Evolutionary conservation across 2,113 vertebrate genomes (phyloP).

Genomic region (Sorex fumeus): DNA sequence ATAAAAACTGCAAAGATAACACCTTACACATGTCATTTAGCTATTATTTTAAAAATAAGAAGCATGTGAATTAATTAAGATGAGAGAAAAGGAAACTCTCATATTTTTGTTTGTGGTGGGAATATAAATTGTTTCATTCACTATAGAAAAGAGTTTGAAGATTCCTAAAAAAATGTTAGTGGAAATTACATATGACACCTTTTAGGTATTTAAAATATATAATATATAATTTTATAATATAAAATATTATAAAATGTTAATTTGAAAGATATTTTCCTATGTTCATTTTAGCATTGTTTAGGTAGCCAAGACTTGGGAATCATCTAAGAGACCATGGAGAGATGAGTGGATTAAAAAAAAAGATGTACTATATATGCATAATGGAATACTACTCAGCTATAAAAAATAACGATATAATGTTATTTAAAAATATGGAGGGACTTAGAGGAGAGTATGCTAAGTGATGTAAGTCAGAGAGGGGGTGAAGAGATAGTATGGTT

Average conservation of each 20-base stretch:
- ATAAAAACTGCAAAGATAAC: not conserved
- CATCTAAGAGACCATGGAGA: not conserved
- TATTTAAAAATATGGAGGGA: not conserved
- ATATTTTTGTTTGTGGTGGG: not conserved
- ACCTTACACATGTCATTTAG: not conserved
- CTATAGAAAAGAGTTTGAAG: not conserved
- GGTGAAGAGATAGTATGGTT: too few relatives aligned
- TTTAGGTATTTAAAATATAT: not conserved
- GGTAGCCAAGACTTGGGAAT: not conserved
- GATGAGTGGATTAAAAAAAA: not conserved
- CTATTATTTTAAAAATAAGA: not conserved
- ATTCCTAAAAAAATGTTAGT: not conserved
- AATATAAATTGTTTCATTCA: not conserved
- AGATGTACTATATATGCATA: not conserved
- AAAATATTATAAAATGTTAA: not conserved
- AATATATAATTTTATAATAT: too few relatives aligned
- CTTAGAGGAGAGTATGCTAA: not conserved
- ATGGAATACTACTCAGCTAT: not conserved
- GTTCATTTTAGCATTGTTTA: not conserved
- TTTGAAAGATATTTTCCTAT: not conserved
- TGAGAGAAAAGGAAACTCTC: not conserved
- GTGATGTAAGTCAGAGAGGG: not conserved
- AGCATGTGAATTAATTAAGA: not conserved
- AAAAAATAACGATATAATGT: not conserved
- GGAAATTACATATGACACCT: not conserved